Base-by-base conservation (phyloP, 2,888 invertebrate species). In the Prionchulus punctatus region DNA sequence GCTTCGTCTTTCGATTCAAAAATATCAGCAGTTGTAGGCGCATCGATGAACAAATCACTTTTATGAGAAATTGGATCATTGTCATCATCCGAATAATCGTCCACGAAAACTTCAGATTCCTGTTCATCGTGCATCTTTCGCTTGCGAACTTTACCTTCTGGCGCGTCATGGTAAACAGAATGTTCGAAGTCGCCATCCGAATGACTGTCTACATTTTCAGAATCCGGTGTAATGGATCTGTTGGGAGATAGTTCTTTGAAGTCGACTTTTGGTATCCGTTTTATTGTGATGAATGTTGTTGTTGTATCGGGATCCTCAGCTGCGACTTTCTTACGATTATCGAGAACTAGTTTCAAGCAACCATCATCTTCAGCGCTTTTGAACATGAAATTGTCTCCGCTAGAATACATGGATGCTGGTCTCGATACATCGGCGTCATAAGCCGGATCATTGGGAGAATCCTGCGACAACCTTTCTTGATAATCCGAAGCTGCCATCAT, bases 41-140 rank as follows among this genome's bases (percentile, higher is more conserved):
- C 50, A 45, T 45, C 45, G 4, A 45, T 45, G 45, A 45, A 45
- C 7, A 45, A n/a, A 7, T 45, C 45, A 45, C 45, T 45, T n/a
- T 45, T 12, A n/a, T 7, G 4, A n/a, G 45, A 45, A n/a, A n/a
- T 23, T 7, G 7, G 18, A 7, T 45, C 45, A 12, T 12, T 12
- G 7, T 23, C 23, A 12, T 7, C 18, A 7, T 45, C 18, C 12
- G 7, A 7, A n/a, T 45, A 12, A 7, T 12, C 23, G 12, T 23
- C 18, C 45, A 45, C 12, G 12, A 4, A 7, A 45, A 23, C 23
- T 23, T 45, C 45, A n/a, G 23, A 7, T 45, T 45, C 45, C n/a
- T n/a, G n/a, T n/a, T n/a, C n/a, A n/a, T n/a, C n/a, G n/a, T n/a
- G n/a, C n/a, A n/a, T n/a, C n/a, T n/a, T n/a, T n/a, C n/a, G n/a